Conservation (phyloP, 2,113 vertebrate species). For the Indicator maculatus region DNA sequence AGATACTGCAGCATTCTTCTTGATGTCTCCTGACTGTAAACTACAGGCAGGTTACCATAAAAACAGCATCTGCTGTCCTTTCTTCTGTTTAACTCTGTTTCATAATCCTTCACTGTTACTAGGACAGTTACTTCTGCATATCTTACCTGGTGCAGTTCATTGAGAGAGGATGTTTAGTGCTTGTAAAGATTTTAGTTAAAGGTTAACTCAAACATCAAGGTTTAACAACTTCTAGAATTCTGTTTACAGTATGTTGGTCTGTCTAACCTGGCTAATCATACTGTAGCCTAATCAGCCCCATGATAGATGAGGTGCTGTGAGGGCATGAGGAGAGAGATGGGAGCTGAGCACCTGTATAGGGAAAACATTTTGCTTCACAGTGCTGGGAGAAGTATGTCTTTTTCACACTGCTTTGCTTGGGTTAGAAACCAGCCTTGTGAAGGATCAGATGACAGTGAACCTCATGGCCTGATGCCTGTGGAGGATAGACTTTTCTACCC, state of each 20-base stretch:
- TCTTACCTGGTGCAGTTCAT: not conserved
- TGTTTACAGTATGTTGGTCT: not conserved
- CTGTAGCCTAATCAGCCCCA: not conserved
- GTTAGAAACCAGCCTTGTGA: not conserved
- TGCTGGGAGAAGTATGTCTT: not conserved
- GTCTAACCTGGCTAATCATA: not conserved
- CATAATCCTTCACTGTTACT: not conserved
- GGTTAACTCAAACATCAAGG: not conserved
- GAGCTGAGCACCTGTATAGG: not conserved
- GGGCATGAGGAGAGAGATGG: not conserved
- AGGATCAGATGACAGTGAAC: not conserved
- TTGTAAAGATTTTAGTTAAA: slow-evolving; percentile 23
- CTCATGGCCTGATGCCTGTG: not conserved
- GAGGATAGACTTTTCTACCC: not conserved
- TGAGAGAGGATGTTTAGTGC: not conserved
- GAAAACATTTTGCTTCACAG: rapidly evolving
- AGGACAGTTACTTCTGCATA: not conserved
- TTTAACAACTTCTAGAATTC: not conserved
- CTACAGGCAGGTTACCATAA: not conserved
- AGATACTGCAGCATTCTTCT: not conserved
- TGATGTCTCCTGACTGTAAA: not conserved
- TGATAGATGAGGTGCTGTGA: rapidly evolving
- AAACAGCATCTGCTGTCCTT: not conserved
- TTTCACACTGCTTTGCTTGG: not conserved
- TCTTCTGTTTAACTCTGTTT: not conserved